Conservation (phyloP, 2,797 vertebrate species). For the Podarcis siculus region DNA sequence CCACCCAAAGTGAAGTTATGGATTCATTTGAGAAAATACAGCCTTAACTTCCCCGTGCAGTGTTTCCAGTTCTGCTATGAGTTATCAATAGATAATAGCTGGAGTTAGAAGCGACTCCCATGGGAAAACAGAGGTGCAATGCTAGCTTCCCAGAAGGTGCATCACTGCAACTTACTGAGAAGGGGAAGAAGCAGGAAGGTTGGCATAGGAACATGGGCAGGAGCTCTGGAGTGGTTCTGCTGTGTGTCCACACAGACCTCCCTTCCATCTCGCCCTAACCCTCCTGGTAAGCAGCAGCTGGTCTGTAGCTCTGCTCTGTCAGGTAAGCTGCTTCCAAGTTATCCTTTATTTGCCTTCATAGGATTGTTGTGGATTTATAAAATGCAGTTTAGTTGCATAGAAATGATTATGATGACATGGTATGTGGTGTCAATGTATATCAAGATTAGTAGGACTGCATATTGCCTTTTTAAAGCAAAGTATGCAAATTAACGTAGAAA, state of each 20-base stretch:
- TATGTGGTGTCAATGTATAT: constrained; percentile 65
- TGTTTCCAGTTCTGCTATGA: constrained; percentile 47
- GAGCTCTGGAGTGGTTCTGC: too few species aligned
- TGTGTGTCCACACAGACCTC: too few species aligned
- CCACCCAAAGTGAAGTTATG: not conserved
- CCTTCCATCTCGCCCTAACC: too few species aligned
- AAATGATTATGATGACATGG: constrained; percentile 55
- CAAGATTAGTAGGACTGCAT: constrained; percentile 66
- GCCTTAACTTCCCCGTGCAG: constrained; percentile 1
- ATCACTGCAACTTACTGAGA: too few species aligned
- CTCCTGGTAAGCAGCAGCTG: too few species aligned
- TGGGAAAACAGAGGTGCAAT: too few species aligned
- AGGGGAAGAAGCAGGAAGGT: too few species aligned
- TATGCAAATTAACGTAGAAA: constrained; percentile 67
- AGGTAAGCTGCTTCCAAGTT: too few species aligned
- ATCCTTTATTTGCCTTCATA: not conserved
- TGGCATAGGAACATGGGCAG: too few species aligned
- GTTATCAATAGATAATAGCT: constrained; percentile 41
- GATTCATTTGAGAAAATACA: constrained; percentile 14
- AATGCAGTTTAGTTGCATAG: constrained; percentile 62
- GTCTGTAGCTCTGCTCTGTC: too few species aligned
- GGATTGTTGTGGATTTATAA: constrained; percentile 57
- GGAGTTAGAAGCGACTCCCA: constrained; percentile 4
- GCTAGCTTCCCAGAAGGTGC: too few species aligned
- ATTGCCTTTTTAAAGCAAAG: constrained; percentile 66